phyloP scores from a whole-genome alignment of 2,113 vertebrate genomes.

The Herpailurus yagouaroundi region DNA sequence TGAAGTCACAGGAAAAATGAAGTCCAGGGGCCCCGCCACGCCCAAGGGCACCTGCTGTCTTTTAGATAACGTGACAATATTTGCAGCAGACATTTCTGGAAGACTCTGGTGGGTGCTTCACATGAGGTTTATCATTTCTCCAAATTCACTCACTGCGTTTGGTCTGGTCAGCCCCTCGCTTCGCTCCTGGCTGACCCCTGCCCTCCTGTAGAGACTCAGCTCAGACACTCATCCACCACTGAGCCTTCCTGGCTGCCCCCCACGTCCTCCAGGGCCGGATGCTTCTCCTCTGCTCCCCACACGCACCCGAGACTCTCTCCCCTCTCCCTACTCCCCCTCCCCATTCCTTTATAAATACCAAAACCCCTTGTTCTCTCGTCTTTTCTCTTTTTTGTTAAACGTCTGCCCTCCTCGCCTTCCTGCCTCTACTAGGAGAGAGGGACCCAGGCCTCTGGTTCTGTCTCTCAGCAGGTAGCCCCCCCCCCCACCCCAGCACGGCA shows the following conservation, averaged over 20 bases:
- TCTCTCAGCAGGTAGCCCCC: accelerated
- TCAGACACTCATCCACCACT: accelerated
- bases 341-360: not conserved
- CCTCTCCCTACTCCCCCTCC: not conserved
- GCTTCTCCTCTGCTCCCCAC: not conserved
- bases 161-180: accelerated
- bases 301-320: accelerated
- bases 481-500: accelerated
- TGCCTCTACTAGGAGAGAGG: not conserved
- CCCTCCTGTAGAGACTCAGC: accelerated
- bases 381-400: not conserved
- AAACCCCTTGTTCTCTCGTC: not conserved
- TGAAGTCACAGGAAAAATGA: not conserved
- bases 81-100: too few relatives aligned
- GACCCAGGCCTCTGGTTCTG: accelerated
- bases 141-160: accelerated
- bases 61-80: too few relatives aligned
- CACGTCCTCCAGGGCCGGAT: accelerated
- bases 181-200: accelerated
- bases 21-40: accelerated
- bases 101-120: not conserved
- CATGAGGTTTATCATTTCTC: not conserved
- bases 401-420: not conserved
- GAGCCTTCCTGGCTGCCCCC: accelerated
- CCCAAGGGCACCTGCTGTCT: not conserved